Percentiles rank a stretch among this genome's conserved stretches.
Conservation (phyloP, 2,113 vertebrate species). For the Eublepharis macularius region DNA sequence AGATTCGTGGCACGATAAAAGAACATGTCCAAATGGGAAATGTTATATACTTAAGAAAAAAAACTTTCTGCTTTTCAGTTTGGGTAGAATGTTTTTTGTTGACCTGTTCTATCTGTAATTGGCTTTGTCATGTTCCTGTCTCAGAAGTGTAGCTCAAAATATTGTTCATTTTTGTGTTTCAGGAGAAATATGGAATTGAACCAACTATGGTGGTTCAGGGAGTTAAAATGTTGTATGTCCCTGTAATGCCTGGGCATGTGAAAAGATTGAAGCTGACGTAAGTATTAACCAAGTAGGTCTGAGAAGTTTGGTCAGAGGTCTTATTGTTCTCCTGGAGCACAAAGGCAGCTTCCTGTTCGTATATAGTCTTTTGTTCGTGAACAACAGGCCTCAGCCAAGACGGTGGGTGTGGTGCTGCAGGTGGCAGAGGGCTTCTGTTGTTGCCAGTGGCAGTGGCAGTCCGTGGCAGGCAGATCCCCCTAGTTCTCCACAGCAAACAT, state of each 20-base stretch:
- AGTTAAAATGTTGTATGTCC: slow-evolving; percentile 98
- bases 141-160: slow-evolving; percentile 13
- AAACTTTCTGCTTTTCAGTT: not conserved
- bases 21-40: not conserved
- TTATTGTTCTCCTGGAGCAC: not conserved
- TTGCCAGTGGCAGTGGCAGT: too few species aligned
- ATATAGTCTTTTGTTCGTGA: too few species aligned
- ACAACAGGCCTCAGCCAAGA: too few species aligned
- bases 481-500: too few species aligned
- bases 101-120: not conserved
- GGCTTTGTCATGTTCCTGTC: not conserved
- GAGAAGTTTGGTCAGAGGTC: not conserved
- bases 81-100: not conserved
- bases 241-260: slow-evolving; percentile 95
- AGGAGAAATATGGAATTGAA: slow-evolving; percentile 97
- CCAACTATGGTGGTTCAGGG: slow-evolving; percentile 97
- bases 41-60: not conserved
- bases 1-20: not conserved
- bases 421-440: too few species aligned
- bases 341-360: not conserved
- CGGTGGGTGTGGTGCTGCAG: too few species aligned
- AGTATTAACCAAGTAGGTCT: slow-evolving; percentile 59
- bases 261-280: slow-evolving; percentile 97
- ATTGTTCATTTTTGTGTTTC: slow-evolving; percentile 51
- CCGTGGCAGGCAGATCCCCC: too few species aligned